Evolutionary conservation across 2,888 invertebrate species (phyloP), one percentile per base, ranked within the genome.

Genomic region (Gandaritis pyraliata): DNA sequence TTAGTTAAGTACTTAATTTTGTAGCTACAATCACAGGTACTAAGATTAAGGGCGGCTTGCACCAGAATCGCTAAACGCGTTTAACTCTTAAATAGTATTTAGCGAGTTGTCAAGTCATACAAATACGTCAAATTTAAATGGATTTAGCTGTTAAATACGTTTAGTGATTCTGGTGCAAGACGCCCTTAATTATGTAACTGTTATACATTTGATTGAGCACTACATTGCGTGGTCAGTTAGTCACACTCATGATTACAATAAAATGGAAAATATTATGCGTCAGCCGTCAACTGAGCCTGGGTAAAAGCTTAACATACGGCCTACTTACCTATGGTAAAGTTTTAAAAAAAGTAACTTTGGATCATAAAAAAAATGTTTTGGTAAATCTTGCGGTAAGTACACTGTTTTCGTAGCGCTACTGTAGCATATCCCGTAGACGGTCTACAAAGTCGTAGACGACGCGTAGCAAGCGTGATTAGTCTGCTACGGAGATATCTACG

Each of bases 131-230:
- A n/a, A n/a, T n/a, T n/a, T n/a, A n/a, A n/a, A n/a, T n/a, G n/a
- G n/a, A n/a, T n/a, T n/a, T n/a, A n/a, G n/a, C n/a, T n/a, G n/a
- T n/a, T n/a, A n/a, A n/a, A n/a, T n/a, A 52, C 51, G 23, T 23
- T 59, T 62, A n/a, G n/a, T n/a, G n/a, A n/a, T n/a, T n/a, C n/a
- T n/a, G n/a, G n/a, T n/a, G n/a, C n/a, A n/a, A n/a, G n/a, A n/a
- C n/a, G n/a, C n/a, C n/a, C n/a, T n/a, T n/a, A n/a, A n/a, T n/a
- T 60, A 59, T 59, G 33, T 11, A 39, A 62, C 48, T 53, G 38
- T 58, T 61, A 56, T 47, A 55, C 47, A 38, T 52, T 53, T 68
- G 68, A 68, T 64, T 51, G 66, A 68, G 68, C 55, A 48, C 47
- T 41, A 43, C 47, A 8, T 68, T 58, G 64, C 68, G 64, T 68